A percentile compares a stretch with the other conserved stretches of the same genome.
These are phyloP conservation scores for Paratrypauchen microcephalus DNA, from an alignment of 2,797 vertebrate genomes.

Conservation along the genomic window DNA sequence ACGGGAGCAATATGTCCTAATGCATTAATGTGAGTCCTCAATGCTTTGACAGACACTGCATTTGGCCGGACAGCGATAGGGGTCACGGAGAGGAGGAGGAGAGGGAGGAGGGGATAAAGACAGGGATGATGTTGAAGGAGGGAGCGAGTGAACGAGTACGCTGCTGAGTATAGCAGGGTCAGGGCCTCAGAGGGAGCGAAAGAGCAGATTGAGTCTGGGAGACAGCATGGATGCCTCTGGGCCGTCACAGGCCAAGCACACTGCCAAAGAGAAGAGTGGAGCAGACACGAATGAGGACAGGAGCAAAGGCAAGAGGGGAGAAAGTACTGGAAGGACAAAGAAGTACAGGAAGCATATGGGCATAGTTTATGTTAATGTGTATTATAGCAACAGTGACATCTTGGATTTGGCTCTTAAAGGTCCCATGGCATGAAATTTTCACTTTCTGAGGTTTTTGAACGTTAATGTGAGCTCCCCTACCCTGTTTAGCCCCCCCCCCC, in stretches of 20 bases:
- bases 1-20: slow-evolving; percentile 35
- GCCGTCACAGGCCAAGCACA: slow-evolving; percentile 66
- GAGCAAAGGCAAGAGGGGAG: slow-evolving; percentile 29
- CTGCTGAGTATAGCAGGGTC: slow-evolving; percentile 54
- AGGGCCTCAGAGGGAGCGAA: slow-evolving; percentile 55
- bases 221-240: slow-evolving; percentile 72
- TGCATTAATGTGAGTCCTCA: slow-evolving; percentile 10
- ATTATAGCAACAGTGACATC: not conserved
- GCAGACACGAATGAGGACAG: slow-evolving; percentile 48
- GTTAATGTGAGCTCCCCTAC: too few relatives aligned
- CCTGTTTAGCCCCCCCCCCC: too few relatives aligned
- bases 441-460: too few relatives aligned
- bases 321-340: slow-evolving; percentile 12
- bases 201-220: slow-evolving; percentile 66
- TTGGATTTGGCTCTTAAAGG: not conserved
- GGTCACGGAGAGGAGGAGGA: slow-evolving; percentile 42
- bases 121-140: slow-evolving; percentile 11
- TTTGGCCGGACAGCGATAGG: slow-evolving; percentile 49
- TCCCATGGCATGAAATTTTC: too few relatives aligned
- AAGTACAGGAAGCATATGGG: slow-evolving; percentile 18
- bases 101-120: slow-evolving; percentile 34
- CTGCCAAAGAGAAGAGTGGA: slow-evolving; percentile 66
- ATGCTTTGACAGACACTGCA: slow-evolving; percentile 50
- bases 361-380: not conserved
- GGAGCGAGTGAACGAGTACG: slow-evolving; percentile 17